Evolutionary conservation across 2,888 invertebrate species (phyloP).

Genomic region (Drosophila mimica): DNA sequence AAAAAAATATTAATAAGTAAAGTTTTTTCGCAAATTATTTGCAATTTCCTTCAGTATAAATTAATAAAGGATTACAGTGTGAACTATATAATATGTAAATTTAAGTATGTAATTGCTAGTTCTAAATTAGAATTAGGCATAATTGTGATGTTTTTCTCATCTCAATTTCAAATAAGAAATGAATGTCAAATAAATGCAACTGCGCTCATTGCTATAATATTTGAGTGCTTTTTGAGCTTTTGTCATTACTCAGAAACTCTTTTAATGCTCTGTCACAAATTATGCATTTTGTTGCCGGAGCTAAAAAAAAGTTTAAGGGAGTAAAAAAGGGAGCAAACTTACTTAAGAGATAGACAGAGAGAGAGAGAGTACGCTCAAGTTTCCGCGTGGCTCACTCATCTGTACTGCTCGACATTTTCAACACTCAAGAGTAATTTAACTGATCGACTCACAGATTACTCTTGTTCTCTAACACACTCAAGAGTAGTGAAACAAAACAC

Average conservation of each 20-base stretch:
- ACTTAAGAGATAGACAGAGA: neutral
- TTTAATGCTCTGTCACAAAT: neutral
- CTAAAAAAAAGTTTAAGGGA: neutral
- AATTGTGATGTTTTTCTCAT: neutral
- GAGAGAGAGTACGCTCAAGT: neutral
- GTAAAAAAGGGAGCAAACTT: neutral
- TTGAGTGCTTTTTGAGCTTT: neutral
- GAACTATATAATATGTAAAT: neutral
- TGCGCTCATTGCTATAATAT: neutral
- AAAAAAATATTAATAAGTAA: neutral
- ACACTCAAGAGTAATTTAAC: slow-evolving; percentile 8
- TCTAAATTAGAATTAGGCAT: neutral
- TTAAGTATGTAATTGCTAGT: neutral
- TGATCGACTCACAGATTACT: neutral
- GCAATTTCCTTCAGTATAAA: too few species aligned
- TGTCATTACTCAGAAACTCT: neutral
- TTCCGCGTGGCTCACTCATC: neutral
- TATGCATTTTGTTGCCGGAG: neutral
- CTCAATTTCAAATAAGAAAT: neutral
- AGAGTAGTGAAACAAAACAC: neutral
- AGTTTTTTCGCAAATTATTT: too few species aligned
- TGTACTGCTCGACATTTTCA: neutral
- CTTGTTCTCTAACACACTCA: neutral
- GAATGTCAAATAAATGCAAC: neutral
- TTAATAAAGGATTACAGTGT: too few species aligned